Conservation (phyloP, 2,113 vertebrate species). For the Pterocles burchelli region DNA sequence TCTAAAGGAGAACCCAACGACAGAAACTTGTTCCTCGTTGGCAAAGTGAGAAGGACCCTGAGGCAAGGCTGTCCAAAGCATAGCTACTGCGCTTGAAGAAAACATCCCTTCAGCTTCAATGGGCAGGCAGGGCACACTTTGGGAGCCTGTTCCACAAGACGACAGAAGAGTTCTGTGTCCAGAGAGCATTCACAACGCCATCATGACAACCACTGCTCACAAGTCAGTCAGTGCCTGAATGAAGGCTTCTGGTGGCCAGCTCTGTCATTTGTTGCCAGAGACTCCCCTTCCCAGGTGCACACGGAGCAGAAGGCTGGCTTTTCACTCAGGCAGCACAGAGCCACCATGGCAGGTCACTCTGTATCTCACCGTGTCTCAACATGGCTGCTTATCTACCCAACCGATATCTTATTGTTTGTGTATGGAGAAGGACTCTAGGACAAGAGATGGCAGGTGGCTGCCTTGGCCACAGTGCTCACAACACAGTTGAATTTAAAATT, state of each 20-base stretch:
- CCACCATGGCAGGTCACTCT: no score
- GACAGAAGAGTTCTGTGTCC: no score
- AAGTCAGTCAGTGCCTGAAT: neutral
- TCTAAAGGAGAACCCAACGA: neutral
- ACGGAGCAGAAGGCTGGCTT: neutral
- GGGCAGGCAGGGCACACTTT: neutral
- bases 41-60: neutral
- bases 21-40: neutral
- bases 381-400: neutral
- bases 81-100: neutral
- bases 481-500: neutral
- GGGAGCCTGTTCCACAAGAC: no score
- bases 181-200: no score
- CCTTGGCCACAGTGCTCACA: neutral
- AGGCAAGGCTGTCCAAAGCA: neutral
- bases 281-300: neutral
- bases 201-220: no score
- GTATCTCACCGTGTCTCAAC: neutral
- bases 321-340: neutral
- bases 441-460: neutral
- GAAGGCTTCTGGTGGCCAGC: neutral
- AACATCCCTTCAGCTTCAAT: neutral
- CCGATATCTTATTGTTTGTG: neutral
- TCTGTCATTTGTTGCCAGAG: neutral
- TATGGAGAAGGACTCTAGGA: neutral